Base-by-base conservation (phyloP, 2,113 vertebrate genomes). In the Dipodomys merriami region DNA sequence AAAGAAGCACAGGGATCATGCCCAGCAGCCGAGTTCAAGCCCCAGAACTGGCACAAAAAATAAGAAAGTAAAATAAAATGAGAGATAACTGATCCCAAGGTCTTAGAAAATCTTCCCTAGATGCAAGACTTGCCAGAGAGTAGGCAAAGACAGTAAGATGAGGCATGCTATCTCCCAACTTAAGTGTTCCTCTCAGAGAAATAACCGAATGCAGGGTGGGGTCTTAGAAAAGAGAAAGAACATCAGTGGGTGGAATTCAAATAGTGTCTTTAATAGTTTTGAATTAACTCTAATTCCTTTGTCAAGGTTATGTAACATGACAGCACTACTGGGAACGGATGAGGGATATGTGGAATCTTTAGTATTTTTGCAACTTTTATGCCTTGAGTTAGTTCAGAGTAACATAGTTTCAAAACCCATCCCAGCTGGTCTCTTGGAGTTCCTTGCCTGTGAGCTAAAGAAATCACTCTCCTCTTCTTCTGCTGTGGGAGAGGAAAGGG, bases 181-280 rank as follows among this genome's bases (percentile, higher is more conserved):
- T 6, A 95, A 64, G 25, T 46, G 65, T 85, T 86, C 20, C n/a
- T 90, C 30, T 82, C 33, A 76, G 76, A 78, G 27, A 80, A 90
- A 67, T 60, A 57, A 57, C n/a, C 44, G 35, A 83, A 81, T 81
- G 27, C 64, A 81, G 68, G 4, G 19, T 39, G 39, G 2, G 22
- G 88, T 33, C 20, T 46, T 16, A 27, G 16, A 44, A 72, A 86
- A 74, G 4, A 10, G 74, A 72, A 80, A 78, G 27, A 13, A 44
- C 1, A 60, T 68, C 7, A 72, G 1, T 44, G 27, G 12, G 7
- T 72, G 16, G 77, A 93, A 69, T 86, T 88, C 69, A 69, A 74
- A 62, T 44, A 29, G 77, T n/a, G 15, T 44, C 6, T 27, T 86
- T 69, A 73, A 39, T 11, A 68, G 10, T 53, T 33, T 11, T 82